Conservation (phyloP, 1,140 invertebrate genomes). For the Drosophila pandora region DNA sequence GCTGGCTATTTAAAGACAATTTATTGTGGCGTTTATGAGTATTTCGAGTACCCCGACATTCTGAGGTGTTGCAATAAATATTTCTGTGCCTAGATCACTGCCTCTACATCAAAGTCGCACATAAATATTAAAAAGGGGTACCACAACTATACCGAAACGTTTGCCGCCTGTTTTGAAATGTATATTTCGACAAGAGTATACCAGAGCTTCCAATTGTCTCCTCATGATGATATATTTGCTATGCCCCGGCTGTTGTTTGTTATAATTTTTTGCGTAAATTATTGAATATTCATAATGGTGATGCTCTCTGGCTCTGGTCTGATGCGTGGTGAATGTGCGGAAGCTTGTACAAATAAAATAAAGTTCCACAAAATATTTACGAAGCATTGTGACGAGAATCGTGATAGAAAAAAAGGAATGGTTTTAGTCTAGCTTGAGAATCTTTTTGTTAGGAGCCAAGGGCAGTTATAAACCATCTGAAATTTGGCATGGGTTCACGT, state of each 20-base stretch:
- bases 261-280: constrained; percentile 68
- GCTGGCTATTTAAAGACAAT: constrained; percentile 61
- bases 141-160: constrained; percentile 6
- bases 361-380: constrained; percentile 59
- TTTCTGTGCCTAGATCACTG: constrained; percentile 35
- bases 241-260: constrained; percentile 22
- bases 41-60: constrained; percentile 51
- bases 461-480: constrained; percentile 27
- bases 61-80: constrained; percentile 44
- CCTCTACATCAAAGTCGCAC: neutral
- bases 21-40: constrained; percentile 73
- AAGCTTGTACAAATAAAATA: constrained; percentile 56
- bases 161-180: constrained; percentile 4
- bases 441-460: constrained; percentile 11
- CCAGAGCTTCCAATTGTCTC: constrained; percentile 23
- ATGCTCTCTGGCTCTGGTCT: constrained; percentile 3
- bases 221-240: constrained; percentile 43
- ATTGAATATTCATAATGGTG: constrained; percentile 74
- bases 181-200: constrained; percentile 30
- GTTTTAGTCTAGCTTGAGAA: constrained; percentile 18
- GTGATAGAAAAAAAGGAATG: constrained; percentile 52
- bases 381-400: constrained; percentile 67
- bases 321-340: constrained; percentile 68
- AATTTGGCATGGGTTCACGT: neutral
- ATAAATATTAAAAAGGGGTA: constrained; percentile 2